Percentiles rank a stretch among this genome's conserved stretches.
These are phyloP conservation scores for Danio aesculapii DNA, from an alignment of 2,797 vertebrate genomes.

Conservation along the genomic window DNA sequence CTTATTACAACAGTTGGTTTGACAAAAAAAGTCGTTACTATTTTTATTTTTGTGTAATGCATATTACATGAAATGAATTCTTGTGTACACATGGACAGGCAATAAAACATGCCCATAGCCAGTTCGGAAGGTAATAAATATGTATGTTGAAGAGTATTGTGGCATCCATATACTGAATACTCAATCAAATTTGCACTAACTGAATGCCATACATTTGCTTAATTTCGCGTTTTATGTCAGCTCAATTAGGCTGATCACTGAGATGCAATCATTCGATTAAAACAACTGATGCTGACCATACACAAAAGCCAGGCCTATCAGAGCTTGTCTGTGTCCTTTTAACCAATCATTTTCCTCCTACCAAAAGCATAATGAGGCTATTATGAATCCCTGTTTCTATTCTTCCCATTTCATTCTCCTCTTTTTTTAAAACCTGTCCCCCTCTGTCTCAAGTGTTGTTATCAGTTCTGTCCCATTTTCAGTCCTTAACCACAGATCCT, in stretches of 20 bases:
- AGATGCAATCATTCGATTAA: conserved; percentile 40
- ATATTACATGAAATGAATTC: not conserved
- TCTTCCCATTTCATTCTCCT: not conserved
- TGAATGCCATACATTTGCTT: not conserved
- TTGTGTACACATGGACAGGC: no score
- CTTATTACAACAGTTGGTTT: not conserved
- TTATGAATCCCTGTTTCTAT: not conserved
- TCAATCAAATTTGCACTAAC: not conserved
- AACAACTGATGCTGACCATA: not conserved
- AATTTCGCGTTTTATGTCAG: conserved; percentile 3
- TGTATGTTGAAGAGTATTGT: no score
- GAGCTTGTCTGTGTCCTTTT: not conserved
- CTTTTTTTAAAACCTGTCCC: not conserved
- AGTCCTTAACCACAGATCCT: conserved; percentile 39
- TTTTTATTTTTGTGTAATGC: not conserved
- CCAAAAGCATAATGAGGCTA: conserved; percentile 7
- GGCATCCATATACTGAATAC: not conserved
- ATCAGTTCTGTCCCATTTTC: conserved; percentile 40
- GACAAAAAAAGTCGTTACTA: no score
- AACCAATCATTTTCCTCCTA: not conserved
- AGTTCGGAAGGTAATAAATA: no score
- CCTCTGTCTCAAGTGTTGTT: not conserved
- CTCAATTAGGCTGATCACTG: conserved; percentile 33
- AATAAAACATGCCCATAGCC: no score
- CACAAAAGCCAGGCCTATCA: not conserved